Evolutionary conservation across 2,797 vertebrate genomes (phyloP).

Genomic region (Sus cebifrons): DNA sequence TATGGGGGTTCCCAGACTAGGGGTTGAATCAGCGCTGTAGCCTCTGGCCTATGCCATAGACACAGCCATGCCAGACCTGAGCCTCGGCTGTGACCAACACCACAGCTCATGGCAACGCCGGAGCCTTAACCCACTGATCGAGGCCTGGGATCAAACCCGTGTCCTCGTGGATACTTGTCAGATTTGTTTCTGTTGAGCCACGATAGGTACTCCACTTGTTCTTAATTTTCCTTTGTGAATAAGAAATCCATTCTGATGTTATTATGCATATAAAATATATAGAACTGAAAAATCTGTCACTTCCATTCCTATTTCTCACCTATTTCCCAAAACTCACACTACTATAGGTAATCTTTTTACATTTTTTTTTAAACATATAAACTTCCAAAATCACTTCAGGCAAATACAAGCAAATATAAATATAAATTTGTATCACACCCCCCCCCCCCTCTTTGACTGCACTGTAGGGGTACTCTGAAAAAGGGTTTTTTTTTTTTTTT

Average conservation of each 20-base stretch:
- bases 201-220: background rate
- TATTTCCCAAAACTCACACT: background rate
- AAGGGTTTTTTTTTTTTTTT: too few species aligned
- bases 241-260: background rate
- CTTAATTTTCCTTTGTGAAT: background rate
- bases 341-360: background rate
- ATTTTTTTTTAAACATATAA: background rate
- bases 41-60: too few species aligned
- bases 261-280: background rate
- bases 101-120: too few species aligned
- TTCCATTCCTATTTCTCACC: background rate
- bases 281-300: background rate
- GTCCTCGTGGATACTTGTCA: too few species aligned
- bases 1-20: too few species aligned
- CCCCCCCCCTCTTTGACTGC: background rate
- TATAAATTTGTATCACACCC: background rate
- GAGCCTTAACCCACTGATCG: too few species aligned
- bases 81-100: too few species aligned
- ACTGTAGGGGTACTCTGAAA: background rate
- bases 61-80: too few species aligned
- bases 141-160: too few species aligned
- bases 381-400: conserved; percentile 45
- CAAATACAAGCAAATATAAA: conserved; percentile 12
- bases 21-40: too few species aligned
- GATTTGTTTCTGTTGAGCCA: too few species aligned